Evolutionary conservation across 2,888 invertebrate genomes (phyloP).

Genomic region (Pristionchus entomophagus): DNA sequence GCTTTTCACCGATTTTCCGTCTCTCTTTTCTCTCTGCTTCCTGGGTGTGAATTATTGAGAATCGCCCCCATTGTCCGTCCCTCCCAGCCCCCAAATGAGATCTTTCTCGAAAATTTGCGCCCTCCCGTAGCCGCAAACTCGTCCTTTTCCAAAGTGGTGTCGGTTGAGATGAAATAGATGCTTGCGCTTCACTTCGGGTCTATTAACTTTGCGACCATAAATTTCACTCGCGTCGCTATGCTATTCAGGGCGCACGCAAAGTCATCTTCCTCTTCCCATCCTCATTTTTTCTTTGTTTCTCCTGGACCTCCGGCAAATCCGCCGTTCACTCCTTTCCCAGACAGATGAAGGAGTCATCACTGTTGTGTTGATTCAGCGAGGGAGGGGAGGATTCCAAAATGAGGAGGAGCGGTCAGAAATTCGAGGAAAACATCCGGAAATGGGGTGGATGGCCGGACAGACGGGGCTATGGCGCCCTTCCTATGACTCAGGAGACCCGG

Average conservation of each 20-base stretch:
- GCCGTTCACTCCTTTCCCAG: too few species aligned
- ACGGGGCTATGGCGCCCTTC: too few species aligned
- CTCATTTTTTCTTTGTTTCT: too few species aligned
- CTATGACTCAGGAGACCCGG: too few species aligned
- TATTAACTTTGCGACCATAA: conserved; percentile 15
- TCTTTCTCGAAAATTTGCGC: background rate
- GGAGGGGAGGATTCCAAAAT: background rate
- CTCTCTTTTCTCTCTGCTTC: background rate
- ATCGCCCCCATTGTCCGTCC: background rate
- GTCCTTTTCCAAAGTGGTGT: background rate
- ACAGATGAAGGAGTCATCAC: too few species aligned
- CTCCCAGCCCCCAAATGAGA: background rate
- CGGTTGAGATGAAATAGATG: background rate
- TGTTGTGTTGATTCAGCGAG: too few species aligned
- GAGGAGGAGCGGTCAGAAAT: background rate
- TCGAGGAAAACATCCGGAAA: background rate
- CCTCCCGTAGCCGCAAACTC: background rate
- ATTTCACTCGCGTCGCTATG: background rate
- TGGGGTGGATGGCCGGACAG: background rate
- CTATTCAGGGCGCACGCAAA: too few species aligned
- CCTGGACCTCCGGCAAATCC: too few species aligned
- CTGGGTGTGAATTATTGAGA: conserved; percentile 2
- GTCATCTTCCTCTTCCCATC: too few species aligned
- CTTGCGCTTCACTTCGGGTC: background rate
- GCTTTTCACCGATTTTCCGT: background rate